Evolutionary conservation across 2,113 vertebrate species (phyloP), one percentile per base, ranked within the genome.

Genomic region (Dicaeum eximium): DNA sequence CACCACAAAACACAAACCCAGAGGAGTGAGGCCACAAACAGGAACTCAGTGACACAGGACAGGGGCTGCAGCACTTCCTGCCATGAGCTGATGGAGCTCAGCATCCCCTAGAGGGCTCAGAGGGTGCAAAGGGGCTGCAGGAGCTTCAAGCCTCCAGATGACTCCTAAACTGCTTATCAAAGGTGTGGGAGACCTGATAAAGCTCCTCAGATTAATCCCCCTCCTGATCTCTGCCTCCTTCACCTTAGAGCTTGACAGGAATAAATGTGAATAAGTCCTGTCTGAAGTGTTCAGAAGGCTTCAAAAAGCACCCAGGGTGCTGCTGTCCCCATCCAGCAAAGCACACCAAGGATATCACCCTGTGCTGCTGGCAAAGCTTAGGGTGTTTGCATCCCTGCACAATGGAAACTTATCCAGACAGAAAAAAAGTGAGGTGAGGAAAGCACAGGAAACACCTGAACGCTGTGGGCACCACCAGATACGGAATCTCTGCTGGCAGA

Each of bases 41-140:
- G 93, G 92, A 96, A 96, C 93, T 78, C 2, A 0, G 61, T 6
- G 5, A 88, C 18, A 5, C 65, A 61, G 80, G 80, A 80, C 75
- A 93, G 35, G 82, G 57, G 56, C 67, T 94, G 88, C 78, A 82
- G 84, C 2, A 2, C 62, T 95, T 96, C 94, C 93, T 95, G 89
- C 81, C 8, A 3, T 0, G 1, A 7, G 10, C 66, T 10, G 4
- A 53, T 10, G 53, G 57, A 9, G 3, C 81, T 92, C 25, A 6
- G 65, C 69, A 37, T 44, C n/a, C 31, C 67, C 31, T 45, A 8
- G 38, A 91, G 24, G 17, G 28, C 10, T 70, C 27, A 2, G n/a
- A 60, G 50, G 31, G 25, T 53, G 45, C 66, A 66, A 14, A 22
- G 25, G 10, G 9, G 23, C 61, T 92, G 42, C 35, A n/a, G 48